Evolutionary conservation across 2,797 vertebrate genomes (phyloP).

Genomic region (Coccyzus lansbergi): DNA sequence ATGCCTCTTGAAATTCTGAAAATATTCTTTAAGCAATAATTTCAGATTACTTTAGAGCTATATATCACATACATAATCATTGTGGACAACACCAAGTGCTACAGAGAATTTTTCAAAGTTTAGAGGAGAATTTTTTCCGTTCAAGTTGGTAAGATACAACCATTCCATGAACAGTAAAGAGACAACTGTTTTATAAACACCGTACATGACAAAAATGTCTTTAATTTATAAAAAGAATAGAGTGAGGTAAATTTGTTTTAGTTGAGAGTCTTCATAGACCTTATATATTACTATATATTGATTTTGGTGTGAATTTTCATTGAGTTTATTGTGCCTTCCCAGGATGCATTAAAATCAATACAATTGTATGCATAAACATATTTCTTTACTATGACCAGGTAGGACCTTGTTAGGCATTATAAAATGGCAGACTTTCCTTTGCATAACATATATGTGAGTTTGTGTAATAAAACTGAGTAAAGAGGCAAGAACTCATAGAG

Average conservation of each 20-base stretch:
- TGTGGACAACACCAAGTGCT: fast-evolving
- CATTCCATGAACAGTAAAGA: background rate
- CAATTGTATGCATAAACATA: background rate
- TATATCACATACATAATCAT: background rate
- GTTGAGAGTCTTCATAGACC: background rate
- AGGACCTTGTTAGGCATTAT: background rate
- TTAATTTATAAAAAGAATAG: background rate
- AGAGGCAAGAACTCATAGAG: background rate
- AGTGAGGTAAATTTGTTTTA: background rate
- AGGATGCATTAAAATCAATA: background rate
- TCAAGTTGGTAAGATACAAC: background rate
- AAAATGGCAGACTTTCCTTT: background rate
- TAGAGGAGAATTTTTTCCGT: background rate
- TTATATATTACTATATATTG: background rate
- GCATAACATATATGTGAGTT: background rate
- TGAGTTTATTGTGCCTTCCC: background rate
- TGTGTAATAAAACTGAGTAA: background rate
- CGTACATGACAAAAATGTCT: background rate
- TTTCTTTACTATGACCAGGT: background rate
- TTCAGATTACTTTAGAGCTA: background rate
- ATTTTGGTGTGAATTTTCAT: background rate
- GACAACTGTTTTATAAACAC: background rate
- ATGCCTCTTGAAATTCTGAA: background rate
- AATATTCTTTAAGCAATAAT: background rate
- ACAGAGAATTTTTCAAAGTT: background rate